Evolutionary conservation across 2,113 vertebrate genomes (phyloP).

Genomic region (Ifrita kowaldi): DNA sequence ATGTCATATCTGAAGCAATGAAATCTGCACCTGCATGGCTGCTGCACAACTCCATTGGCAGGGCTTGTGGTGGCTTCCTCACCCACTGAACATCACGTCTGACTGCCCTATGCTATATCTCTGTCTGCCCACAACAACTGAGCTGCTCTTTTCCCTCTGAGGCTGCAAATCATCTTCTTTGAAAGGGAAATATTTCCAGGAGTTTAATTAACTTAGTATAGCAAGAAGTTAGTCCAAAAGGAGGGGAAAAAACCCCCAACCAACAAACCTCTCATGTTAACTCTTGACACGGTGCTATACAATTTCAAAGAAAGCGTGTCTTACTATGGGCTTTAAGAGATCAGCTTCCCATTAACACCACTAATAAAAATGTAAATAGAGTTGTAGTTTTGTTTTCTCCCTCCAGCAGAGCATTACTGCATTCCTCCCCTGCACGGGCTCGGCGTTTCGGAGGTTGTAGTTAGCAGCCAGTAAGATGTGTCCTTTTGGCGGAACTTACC

Average conservation of each 20-base stretch:
- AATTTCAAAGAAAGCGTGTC: constrained; percentile 29
- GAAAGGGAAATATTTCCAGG: not conserved
- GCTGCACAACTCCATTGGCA: not conserved
- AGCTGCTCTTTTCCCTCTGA: not conserved
- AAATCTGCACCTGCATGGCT: not conserved
- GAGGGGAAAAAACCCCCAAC: accelerated
- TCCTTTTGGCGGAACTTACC: constrained; percentile 41
- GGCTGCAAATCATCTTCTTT: not conserved
- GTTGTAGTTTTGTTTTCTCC: constrained; percentile 37
- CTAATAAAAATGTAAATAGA: constrained; percentile 50
- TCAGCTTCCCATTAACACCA: constrained; percentile 51
- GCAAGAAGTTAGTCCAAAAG: not conserved
- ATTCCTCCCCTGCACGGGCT: not conserved
- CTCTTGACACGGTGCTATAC: not conserved
- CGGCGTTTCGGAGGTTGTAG: not conserved
- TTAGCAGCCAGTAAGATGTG: constrained; percentile 50
- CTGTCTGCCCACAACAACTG: not conserved
- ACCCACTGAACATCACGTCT: not conserved
- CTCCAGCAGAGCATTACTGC: constrained; percentile 21
- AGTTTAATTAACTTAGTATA: not conserved
- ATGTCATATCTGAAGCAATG: not conserved
- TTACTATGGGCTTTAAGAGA: not conserved
- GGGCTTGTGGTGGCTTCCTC: not conserved
- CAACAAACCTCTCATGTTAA: not conserved
- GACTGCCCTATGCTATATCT: not conserved